Base-by-base conservation (phyloP, 2,797 vertebrate genomes). In the Discoglossus pictus region DNA sequence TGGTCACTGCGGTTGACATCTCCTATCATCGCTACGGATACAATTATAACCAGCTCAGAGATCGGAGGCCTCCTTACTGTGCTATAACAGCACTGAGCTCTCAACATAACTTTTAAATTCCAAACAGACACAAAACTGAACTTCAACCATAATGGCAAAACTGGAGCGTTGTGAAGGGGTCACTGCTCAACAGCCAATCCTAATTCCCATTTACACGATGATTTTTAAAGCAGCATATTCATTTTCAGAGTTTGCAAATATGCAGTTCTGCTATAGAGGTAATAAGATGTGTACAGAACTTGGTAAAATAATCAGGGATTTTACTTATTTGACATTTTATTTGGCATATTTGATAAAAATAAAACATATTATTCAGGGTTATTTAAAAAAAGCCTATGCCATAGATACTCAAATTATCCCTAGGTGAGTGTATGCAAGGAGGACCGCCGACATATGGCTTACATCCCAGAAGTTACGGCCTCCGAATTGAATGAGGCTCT, bases 1-100 rank as follows among this genome's bases (percentile, higher is more conserved):
- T 62, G 58, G 50, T 69, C 50, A 55, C n/a, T 55, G 50, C 23
- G 27, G 58, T 69, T 62, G 67, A 69, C 67, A 61, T 61, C 40
- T 48, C 34, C 42, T 55, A 55, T 69, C 59, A 62, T 55, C 34
- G 46, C 58, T 16, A 46, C 12, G 50, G 50, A 69, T 55, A 69
- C 59, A 62, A 48, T 69, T 69, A 62, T 69, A 54, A 55, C 31
- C 34, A 31, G 42, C 31, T 46, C 42, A 47, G 25, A 69, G 58
- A 62, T 69, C 56, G 31, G 20, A 62, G 51, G 42, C 21, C 34
- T 40, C 16, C 31, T 25, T 44, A 46, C 18, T 38, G 15, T 46
- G 35, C 13, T n/a, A 13, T 44, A 53, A 20, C 27, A 15, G 25
- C 44, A 12, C 12, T 59, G 24, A 9, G 47, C 52, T 47, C 16